Evolutionary conservation across 2,888 invertebrate genomes (phyloP), one percentile per base, ranked within the genome.

Genomic region (Thymelicus lineola): DNA sequence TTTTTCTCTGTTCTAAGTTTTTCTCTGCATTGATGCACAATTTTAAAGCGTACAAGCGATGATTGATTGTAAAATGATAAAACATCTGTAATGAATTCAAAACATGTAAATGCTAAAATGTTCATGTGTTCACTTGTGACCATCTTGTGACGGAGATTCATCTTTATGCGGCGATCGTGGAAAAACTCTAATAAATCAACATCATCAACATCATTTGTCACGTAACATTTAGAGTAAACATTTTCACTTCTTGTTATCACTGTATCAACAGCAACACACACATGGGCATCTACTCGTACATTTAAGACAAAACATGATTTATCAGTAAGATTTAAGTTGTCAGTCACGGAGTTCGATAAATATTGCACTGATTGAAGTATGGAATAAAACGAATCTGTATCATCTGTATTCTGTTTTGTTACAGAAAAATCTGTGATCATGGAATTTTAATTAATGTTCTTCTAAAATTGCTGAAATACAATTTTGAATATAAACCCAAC

Each of bases 181-280:
- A 58, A 48, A 60, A 60, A 66, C 6, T 28, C 10, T 4, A 38
- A 67, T 42, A 28, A 66, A 28, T 36, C 35, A 60, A 42, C 38
- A 38, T 20, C 15, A 63, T 48, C 42, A 48, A 36, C 12, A 63
- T 69, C 48, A 48, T 57, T 17, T 38, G 38, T 63, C 36, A 38
- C 38, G 48, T 57, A 46, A 66, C 14, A 35, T 48, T 62, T 28
- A 45, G 5, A 50, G 28, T 45, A 45, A 53, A 62, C 62, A 61
- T 28, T 68, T 62, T 46, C 45, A 28, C 45, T 55, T 17, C 35
- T 17, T 67, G 36, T 68, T 57, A 68, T 61, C 67, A n/a, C n/a
- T n/a, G n/a, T n/a, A n/a, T n/a, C n/a, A n/a, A n/a, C n/a, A 15
- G 50, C 9, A n/a, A 35, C 3, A 58, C 48, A 28, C 38, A 36